Evolutionary conservation across 2,113 vertebrate species (phyloP), one percentile per base, ranked within the genome.

Genomic region (Corythoichthys intestinalis): DNA sequence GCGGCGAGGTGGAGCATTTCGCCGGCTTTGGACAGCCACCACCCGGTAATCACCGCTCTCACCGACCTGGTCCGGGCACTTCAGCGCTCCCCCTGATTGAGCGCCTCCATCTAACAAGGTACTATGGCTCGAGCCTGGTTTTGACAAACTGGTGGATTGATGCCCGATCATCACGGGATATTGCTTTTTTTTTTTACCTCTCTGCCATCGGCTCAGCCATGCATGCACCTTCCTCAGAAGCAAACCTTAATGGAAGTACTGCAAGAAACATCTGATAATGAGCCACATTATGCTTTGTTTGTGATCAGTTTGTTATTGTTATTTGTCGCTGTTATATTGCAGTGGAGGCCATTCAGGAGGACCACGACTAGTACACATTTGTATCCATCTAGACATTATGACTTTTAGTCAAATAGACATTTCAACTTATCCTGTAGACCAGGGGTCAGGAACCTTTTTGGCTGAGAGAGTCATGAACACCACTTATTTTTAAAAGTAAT

Each of bases 31-130:
- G 86, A 83, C 93, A 90, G 93, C 92, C 93, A 91, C 92, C 92
- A 92, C 94, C 94, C 94, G 93, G 95, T 96, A 98, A 98, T 98
- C 96, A 97, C 95, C 94, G 94, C 95, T 96, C 95, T 95, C 56
- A 37, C 54, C 91, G 93, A 95, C 93, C 90, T 92, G 93, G 89
- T 15, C 94, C 91, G 92, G 93, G 93, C 92, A 93, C 93, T 94
- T 95, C 93, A 94, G 94, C 91, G 90, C 93, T 91, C 91, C 93
- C 34, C 94, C 93, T 98, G 96, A 98, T 98, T 98, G 96, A 98
- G 95, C 94, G 94, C 94, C 94, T 96, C 95, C 95, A 94, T 97
- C 96, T 98, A 97, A 98, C 96, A 96, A 98, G 95, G 95, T 96
- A 93, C 88, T 88, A 87, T 86, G 87, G 87, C 89, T 58, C 82